Conservation (phyloP, 2,888 invertebrate species). For the Heliconius sara region DNA sequence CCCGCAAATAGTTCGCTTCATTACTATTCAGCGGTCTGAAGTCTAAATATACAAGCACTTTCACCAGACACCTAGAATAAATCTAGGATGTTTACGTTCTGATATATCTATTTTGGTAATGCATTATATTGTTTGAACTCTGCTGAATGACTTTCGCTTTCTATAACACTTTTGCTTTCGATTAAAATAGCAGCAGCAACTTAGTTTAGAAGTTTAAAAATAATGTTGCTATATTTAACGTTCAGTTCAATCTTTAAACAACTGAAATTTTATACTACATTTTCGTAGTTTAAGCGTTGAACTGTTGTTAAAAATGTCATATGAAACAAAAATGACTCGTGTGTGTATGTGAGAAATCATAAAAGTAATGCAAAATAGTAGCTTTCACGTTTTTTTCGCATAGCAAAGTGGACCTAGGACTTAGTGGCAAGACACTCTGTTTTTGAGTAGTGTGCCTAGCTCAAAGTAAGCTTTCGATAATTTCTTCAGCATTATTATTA, state of each 20-base stretch:
- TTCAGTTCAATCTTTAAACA: neutral
- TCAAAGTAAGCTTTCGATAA: no score
- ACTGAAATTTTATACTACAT: no score
- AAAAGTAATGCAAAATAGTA: no score
- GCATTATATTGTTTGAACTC: neutral
- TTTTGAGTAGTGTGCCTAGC: no score
- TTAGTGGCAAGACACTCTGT: no score
- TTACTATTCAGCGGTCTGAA: conserved; percentile 21
- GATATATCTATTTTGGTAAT: conserved; percentile 18
- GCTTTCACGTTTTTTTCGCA: no score
- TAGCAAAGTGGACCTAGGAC: no score
- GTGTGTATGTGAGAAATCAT: no score
- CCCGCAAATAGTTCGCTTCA: conserved; percentile 21
- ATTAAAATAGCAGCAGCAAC: neutral
- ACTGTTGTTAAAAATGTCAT: no score
- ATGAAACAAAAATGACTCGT: no score
- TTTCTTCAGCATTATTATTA: no score
- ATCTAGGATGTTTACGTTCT: neutral
- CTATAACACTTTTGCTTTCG: conserved; percentile 3
- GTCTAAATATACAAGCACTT: conserved; percentile 32
- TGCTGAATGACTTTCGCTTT: conserved; percentile 1
- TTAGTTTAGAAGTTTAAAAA: neutral
- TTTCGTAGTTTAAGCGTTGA: no score
- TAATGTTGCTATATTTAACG: neutral
- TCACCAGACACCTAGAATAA: conserved; percentile 17